Percentiles rank a stretch among this genome's conserved stretches.
Evolutionary conservation across 2,113 vertebrate genomes (phyloP).

Genomic region (Erythrolamprus reginae): DNA sequence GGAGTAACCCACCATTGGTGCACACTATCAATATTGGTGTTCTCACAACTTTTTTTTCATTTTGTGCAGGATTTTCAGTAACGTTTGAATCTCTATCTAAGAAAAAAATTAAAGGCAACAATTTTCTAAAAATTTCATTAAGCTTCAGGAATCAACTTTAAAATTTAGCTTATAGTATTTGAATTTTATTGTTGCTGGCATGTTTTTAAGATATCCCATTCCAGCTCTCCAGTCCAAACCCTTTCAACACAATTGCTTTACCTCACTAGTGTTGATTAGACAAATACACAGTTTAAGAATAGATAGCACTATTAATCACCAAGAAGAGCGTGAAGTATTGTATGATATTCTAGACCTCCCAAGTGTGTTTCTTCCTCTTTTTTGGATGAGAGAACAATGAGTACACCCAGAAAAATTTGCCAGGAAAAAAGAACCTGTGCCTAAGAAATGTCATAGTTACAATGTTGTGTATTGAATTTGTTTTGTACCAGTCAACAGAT

Average conservation of each 20-base stretch:
- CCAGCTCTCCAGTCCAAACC: slow-evolving; percentile 36
- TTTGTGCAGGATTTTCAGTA: neutral
- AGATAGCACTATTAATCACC: slow-evolving; percentile 50
- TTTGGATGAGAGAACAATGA: slow-evolving; percentile 71
- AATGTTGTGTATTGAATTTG: slow-evolving; percentile 61
- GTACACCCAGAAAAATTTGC: slow-evolving; percentile 67
- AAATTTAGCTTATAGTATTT: slow-evolving; percentile 12
- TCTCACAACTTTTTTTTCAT: neutral
- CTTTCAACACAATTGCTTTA: slow-evolving; percentile 53
- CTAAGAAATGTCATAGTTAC: slow-evolving; percentile 73
- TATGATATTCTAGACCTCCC: slow-evolving; percentile 54
- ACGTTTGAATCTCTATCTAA: neutral
- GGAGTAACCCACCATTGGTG: too few relatives aligned
- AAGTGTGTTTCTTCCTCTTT: slow-evolving; percentile 36
- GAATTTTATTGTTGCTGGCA: slow-evolving; percentile 44
- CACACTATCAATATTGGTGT: neutral
- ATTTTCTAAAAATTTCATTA: neutral
- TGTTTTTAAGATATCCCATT: slow-evolving; percentile 45
- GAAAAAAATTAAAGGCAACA: slow-evolving; percentile 10
- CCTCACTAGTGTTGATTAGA: slow-evolving; percentile 65
- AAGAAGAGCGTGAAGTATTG: slow-evolving; percentile 51
- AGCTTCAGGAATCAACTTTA: neutral
- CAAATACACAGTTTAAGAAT: slow-evolving; percentile 57
- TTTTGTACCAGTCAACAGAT: neutral
- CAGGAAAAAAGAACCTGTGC: slow-evolving; percentile 49